phyloP scores from a whole-genome alignment of 2,113 vertebrate genomes.

The Dasyprocta punctata region DNA sequence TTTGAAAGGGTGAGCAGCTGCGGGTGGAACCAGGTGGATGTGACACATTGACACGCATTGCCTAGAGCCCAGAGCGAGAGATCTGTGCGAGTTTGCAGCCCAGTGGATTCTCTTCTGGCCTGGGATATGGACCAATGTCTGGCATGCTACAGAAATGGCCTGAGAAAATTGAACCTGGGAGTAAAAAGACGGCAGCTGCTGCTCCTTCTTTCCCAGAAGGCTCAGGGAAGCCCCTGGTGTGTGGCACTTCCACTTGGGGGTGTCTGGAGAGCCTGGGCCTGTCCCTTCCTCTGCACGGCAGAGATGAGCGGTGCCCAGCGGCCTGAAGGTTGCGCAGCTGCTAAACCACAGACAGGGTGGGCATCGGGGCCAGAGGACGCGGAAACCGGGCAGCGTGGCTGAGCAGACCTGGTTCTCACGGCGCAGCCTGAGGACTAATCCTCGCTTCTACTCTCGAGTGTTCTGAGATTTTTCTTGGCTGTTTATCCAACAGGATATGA shows the following conservation, averaged over 20 bases:
- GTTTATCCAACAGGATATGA: background rate
- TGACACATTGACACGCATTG: background rate
- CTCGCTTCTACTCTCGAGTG: background rate
- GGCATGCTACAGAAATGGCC: background rate
- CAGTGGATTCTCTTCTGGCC: background rate
- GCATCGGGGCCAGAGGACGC: background rate
- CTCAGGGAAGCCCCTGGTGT: background rate
- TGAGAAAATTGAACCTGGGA: background rate
- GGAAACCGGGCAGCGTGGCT: background rate
- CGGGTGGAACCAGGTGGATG: background rate
- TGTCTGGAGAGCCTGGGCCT: background rate
- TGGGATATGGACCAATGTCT: background rate
- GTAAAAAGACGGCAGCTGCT: background rate
- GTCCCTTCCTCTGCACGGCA: background rate
- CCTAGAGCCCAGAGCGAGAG: background rate
- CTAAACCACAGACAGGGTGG: background rate
- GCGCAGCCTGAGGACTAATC: background rate
- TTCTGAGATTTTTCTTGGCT: background rate
- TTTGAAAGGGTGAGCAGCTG: background rate
- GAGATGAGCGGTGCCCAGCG: background rate
- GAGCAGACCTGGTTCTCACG: background rate
- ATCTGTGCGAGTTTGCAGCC: background rate
- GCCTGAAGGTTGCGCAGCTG: background rate
- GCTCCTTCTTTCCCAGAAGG: background rate
- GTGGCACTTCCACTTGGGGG: background rate